Percentiles rank a stretch among this genome's conserved stretches.
phyloP scores from a whole-genome alignment of 2,888 invertebrate species.

The Eupelmus urozonus region DNA sequence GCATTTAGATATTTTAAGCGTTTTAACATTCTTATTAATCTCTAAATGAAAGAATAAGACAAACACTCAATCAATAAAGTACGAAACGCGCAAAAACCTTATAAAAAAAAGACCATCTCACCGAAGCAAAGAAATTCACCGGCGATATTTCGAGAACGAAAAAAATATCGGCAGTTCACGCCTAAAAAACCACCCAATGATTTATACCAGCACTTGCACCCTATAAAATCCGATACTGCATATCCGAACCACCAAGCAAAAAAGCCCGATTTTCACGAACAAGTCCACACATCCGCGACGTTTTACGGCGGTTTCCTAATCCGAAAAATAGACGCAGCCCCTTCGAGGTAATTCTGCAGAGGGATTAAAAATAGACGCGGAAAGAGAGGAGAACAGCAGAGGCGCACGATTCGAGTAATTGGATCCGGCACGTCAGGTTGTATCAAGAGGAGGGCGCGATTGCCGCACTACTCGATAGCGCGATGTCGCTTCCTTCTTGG shows the following conservation, averaged over 20 bases:
- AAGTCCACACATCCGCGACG: constrained; percentile 29
- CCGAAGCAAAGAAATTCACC: not conserved
- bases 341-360: not conserved
- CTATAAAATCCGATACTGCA: constrained; percentile 42
- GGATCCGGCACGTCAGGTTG: constrained; percentile 62
- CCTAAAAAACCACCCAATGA: constrained; percentile 38
- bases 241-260: constrained; percentile 10
- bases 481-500: constrained; percentile 13
- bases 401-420: constrained; percentile 63
- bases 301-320: constrained; percentile 52
- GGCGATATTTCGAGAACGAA: too few relatives aligned
- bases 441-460: constrained; percentile 45
- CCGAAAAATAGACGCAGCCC: not conserved
- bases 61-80: too few relatives aligned
- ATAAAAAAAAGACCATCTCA: not conserved
- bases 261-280: not conserved
- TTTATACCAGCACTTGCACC: constrained; percentile 34
- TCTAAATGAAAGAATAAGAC: not conserved
- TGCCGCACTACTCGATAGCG: constrained; percentile 31
- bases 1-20: too few relatives aligned
- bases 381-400: not conserved
- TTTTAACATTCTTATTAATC: too few relatives aligned
- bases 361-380: constrained; percentile 49
- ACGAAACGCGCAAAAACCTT: too few relatives aligned
- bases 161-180: too few relatives aligned